A percentile compares a stretch with the other conserved stretches of the same genome.
phyloP scores from a whole-genome alignment of 2,797 vertebrate genomes.

The Thamnophis elegans region DNA sequence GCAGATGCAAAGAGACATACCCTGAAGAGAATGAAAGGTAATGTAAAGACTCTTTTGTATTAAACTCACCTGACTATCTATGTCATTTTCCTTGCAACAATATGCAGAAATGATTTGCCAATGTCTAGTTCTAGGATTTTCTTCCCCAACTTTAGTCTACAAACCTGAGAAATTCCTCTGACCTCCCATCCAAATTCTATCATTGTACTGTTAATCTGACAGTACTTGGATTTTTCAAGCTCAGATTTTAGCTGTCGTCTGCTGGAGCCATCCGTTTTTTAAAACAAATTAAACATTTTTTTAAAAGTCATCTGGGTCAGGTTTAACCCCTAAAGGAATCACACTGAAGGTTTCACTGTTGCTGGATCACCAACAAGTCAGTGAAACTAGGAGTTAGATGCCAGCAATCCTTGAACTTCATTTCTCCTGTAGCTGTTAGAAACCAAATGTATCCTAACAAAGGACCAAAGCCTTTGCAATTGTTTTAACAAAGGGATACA shows the following conservation, averaged over 20 bases:
- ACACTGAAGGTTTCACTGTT: constrained; percentile 23
- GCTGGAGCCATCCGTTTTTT: not conserved
- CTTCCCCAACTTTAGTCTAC: not conserved
- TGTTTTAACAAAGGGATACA: too few relatives aligned
- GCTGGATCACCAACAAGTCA: not conserved
- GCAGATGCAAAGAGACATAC: not conserved
- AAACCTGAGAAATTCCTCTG: not conserved
- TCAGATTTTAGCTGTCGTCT: not conserved
- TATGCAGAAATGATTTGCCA: not conserved
- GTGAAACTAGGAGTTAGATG: not conserved
- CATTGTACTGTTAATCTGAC: not conserved
- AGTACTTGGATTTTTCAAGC: not conserved
- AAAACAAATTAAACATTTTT: not conserved
- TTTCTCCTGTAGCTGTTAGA: not conserved
- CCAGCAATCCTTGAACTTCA: not conserved
- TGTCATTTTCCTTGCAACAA: not conserved
- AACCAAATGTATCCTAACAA: not conserved
- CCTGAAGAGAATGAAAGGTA: not conserved
- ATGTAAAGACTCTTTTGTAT: not conserved
- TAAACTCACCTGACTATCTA: not conserved
- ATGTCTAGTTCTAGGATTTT: not conserved
- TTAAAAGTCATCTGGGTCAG: not conserved
- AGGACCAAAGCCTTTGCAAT: not conserved
- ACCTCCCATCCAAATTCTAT: not conserved
- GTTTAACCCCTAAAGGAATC: not conserved